Evolutionary conservation across 2,113 vertebrate species (phyloP), one percentile per base, ranked within the genome.

Genomic region (Hemichromis elongatus): DNA sequence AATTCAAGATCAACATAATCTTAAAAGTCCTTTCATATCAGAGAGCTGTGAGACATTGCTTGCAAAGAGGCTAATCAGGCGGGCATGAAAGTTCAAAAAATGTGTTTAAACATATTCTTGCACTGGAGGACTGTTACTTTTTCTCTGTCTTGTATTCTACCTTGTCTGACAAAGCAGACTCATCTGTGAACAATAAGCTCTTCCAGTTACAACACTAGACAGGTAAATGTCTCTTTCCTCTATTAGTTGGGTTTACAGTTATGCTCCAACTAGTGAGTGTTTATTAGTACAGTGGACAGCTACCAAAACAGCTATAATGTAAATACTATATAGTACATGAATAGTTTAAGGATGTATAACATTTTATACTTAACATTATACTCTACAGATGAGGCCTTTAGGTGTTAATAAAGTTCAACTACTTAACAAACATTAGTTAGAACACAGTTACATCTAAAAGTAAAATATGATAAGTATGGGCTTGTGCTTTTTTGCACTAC

Each of bases 191-290:
- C 52, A 59, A 88, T 89, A 92, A 88, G 87, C 86, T 80, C n/a
- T 47, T 81, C 92, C 94, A 95, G 94, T 95, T 94, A 95, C 86
- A 89, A 83, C 75, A 82, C 89, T 95, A 90, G 90, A 92, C 89
- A 53, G 73, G 59, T 86, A 92, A 93, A 88, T 89, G 68, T 57
- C 77, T 82, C 81, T 88, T 79, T 91, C 53, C 83, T 85, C 89
- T 92, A 82, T 57, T 86, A 84, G 73, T 75, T 40, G 52, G 82
- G 77, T 88, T 90, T 80, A 84, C 75, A 79, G 70, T 83, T 80
- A 70, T 83, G 75, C 85, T 87, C 63, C 87, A 82, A 83, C 86
- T 83, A 86, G 86, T 86, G 93, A 93, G 90, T 86, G 82, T 81
- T 77, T 87, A 79, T 83, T 87, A 86, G 86, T 63, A 87, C 68